phyloP scores from a whole-genome alignment of 2,113 vertebrate genomes.

The Cebus imitator region DNA sequence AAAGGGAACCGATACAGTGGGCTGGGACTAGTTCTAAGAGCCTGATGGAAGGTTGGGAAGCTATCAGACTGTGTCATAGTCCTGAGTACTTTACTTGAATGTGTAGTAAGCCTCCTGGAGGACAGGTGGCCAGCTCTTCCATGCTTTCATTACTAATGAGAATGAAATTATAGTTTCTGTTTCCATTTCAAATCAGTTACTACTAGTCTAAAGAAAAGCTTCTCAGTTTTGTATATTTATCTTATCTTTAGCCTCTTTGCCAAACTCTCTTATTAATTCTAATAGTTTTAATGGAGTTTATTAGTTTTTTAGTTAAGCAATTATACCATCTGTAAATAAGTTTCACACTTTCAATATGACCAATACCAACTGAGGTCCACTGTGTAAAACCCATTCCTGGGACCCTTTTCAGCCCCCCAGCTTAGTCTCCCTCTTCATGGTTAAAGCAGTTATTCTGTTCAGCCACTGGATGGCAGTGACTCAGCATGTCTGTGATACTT shows the following conservation, averaged over 20 bases:
- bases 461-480: background rate
- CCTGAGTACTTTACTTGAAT: background rate
- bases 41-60: background rate
- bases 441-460: background rate
- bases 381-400: background rate
- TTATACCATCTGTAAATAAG: background rate
- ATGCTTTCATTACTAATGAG: background rate
- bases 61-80: background rate
- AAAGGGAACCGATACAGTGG: background rate
- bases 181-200: background rate
- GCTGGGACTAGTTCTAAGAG: background rate
- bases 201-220: background rate
- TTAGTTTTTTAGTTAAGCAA: background rate
- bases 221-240: conserved; percentile 42
- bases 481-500: background rate
- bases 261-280: conserved; percentile 15
- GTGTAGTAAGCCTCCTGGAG: background rate
- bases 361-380: background rate
- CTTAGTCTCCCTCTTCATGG: background rate
- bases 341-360: background rate
- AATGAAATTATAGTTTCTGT: background rate
- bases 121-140: background rate
- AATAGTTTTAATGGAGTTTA: background rate
- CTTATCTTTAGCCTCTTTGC: conserved; percentile 47
- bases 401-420: background rate